Evolutionary conservation across 2,113 vertebrate species (phyloP), one percentile per base, ranked within the genome.

Genomic region (Antigone vipio): DNA sequence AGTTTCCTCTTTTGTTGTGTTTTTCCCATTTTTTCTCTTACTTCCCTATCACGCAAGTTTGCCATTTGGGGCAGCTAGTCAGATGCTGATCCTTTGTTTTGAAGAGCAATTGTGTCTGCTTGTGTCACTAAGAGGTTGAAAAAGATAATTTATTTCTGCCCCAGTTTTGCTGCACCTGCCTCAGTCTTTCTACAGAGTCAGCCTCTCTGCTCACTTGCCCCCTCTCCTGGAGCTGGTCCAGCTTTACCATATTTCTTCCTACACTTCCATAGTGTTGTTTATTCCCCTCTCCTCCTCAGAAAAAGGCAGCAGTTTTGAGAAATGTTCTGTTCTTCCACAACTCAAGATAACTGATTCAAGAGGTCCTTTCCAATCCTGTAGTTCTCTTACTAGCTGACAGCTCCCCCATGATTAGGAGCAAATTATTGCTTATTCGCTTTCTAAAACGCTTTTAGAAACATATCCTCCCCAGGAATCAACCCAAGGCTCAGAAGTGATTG

Each of bases 1-100:
- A 38, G 50, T 69, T 96, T 79, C 94, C 83, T 88, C 64, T 96
- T 97, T 69, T 73, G 9, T 49, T 87, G 47, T 74, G 60, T 11
- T 95, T 92, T 67, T 80, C 50, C 40, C 3, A 0, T 72, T 86
- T 94, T 93, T 76, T 73, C 72, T 93, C 27, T 69, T 88, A 93
- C 85, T 93, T 97, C 88, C 44, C 60, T 88, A 60, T 96, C 82
- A 91, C 6, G 2, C 38, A 84, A 64, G 26, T 88, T 89, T 83
- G 50, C 29, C 15, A 78, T 0, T 66, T 30, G 91, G 40, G 20
- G 50, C 12, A 84, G 20, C 38, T 66, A 55, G 38, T 64, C 58
- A 95, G 76, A 92, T 84, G 80, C 29, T 59, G 62, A 73, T 68
- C 66, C 14, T 87, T 84, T 68, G 30, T 86, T 95, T 85, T 86